phyloP scores from a whole-genome alignment of 1,140 invertebrate genomes.

The Pinna nobilis region DNA sequence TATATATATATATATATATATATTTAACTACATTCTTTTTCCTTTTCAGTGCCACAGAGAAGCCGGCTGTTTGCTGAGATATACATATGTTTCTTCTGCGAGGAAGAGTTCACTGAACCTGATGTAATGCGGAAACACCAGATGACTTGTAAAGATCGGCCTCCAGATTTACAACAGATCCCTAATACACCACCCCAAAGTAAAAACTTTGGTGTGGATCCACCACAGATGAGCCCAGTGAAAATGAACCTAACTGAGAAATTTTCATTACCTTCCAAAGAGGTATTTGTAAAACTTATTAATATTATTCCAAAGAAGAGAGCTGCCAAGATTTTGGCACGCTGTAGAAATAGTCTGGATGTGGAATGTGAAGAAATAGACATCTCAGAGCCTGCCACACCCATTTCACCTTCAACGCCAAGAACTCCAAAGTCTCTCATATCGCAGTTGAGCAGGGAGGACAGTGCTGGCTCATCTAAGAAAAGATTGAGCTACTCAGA shows the following conservation, averaged over 20 bases:
- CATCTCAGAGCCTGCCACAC: conserved; percentile 52
- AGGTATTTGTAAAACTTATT: conserved; percentile 48
- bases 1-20: too few relatives aligned
- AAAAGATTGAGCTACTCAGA: conserved; percentile 46
- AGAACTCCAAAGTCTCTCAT: conserved; percentile 67
- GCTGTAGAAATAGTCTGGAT: conserved; percentile 47
- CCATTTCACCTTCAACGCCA: conserved; percentile 60
- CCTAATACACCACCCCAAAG: conserved; percentile 20
- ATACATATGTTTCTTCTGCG: conserved; percentile 68
- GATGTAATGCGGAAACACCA: conserved; percentile 61
- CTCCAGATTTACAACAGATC: conserved; percentile 42
- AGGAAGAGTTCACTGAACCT: conserved; percentile 61
- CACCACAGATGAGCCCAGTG: conserved; percentile 39
- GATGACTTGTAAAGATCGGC: conserved; percentile 48
- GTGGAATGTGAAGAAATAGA: conserved; percentile 64
- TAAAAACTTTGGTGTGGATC: conserved; percentile 16
- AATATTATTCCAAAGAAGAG: conserved; percentile 57
- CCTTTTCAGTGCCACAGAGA: neutral
- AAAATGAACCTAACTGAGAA: conserved; percentile 19
- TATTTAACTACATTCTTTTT: too few relatives aligned
- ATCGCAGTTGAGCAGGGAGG: conserved; percentile 66
- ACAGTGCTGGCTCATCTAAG: conserved; percentile 36
- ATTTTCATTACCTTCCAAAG: conserved; percentile 18
- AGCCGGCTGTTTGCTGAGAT: conserved; percentile 52
- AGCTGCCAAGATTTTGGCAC: conserved; percentile 51